phyloP scores from a whole-genome alignment of 2,888 invertebrate species.

The Phyllotreta cruciferae region DNA sequence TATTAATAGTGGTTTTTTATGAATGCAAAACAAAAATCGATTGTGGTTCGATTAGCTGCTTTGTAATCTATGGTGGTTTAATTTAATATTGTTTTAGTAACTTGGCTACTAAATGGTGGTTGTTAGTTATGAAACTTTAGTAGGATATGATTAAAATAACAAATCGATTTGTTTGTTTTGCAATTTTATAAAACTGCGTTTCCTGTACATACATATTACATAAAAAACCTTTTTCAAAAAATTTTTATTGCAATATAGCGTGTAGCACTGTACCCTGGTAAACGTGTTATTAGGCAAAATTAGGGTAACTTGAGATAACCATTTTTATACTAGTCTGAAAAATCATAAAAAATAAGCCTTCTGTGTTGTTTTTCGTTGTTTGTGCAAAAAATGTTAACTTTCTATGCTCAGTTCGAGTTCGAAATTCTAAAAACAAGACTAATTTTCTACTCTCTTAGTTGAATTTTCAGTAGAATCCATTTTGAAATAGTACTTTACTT shows the following conservation, averaged over 20 bases:
- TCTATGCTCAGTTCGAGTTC: constrained; percentile 23
- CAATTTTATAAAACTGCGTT: constrained; percentile 27
- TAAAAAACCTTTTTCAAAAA: constrained; percentile 40
- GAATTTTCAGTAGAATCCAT: no score
- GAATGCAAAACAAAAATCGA: constrained; percentile 21
- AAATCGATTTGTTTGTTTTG: constrained; percentile 13
- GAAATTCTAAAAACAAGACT: neutral
- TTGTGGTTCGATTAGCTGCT: neutral
- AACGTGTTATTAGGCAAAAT: constrained; percentile 44
- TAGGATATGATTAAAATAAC: neutral
- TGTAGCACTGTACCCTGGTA: constrained; percentile 38
- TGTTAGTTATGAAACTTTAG: neutral
- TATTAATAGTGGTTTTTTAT: constrained; percentile 27
- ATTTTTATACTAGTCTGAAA: constrained; percentile 44
- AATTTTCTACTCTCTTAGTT: neutral
- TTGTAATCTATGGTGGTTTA: neutral
- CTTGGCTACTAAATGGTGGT: no score
- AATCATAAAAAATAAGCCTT: constrained; percentile 32
- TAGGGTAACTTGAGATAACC: constrained; percentile 42
- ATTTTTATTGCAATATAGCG: constrained; percentile 45
- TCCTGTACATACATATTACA: constrained; percentile 43
- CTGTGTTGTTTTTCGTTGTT: constrained; percentile 36
- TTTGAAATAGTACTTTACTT: no score
- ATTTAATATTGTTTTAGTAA: neutral
- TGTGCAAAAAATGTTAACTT: constrained; percentile 33